phyloP scores from a whole-genome alignment of 2,797 vertebrate species.

The Thalassophryne amazonica region DNA sequence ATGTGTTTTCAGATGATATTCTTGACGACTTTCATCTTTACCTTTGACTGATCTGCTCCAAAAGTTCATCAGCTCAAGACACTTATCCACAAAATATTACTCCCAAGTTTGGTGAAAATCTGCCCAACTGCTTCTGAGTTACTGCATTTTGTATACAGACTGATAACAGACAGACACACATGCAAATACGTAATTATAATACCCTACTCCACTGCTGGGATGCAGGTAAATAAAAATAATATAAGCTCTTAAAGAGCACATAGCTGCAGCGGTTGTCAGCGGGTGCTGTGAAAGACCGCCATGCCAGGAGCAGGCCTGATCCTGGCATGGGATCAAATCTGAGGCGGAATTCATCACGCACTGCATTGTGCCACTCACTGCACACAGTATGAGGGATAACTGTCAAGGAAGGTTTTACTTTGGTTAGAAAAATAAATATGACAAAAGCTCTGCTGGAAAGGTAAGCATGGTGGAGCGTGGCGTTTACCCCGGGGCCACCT shows the following conservation, averaged over 20 bases:
- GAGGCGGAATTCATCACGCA: background rate
- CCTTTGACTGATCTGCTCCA: no score
- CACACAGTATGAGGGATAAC: conserved; percentile 25
- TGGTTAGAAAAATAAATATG: conserved; percentile 52
- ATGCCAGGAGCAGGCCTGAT: conserved; percentile 7
- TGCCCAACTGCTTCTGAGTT: no score
- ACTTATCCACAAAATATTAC: no score
- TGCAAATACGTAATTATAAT: no score
- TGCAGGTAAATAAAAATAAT: no score
- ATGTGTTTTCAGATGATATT: no score
- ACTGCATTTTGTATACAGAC: no score
- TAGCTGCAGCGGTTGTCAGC: background rate
- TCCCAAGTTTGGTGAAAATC: no score
- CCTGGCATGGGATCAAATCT: conserved; percentile 9
- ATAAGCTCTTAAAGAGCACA: conserved; percentile 19
- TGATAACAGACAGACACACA: no score
- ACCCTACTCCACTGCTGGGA: no score
- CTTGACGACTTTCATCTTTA: no score
- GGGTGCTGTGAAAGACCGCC: conserved; percentile 18
- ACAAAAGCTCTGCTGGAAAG: conserved; percentile 45
- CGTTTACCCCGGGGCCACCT: conserved; percentile 45
- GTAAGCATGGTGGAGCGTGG: conserved; percentile 24
- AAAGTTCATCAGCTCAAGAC: no score
- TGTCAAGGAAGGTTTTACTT: conserved; percentile 36
- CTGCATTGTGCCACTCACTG: conserved; percentile 3